These are phyloP conservation scores for Leptoteleia sp. DNA, from an alignment of 1,140 invertebrate genomes.

Conservation along the genomic window DNA sequence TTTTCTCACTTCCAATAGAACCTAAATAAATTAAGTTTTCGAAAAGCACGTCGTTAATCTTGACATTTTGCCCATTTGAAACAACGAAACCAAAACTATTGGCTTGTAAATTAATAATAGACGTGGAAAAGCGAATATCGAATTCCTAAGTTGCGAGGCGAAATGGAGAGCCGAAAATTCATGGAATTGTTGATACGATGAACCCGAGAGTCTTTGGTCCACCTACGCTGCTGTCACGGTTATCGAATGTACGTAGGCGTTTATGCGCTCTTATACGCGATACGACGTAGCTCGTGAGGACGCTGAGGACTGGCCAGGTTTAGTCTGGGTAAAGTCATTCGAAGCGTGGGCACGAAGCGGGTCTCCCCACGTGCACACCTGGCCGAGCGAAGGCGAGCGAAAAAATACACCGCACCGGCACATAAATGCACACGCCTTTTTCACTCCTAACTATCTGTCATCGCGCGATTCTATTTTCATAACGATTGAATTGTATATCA, in stretches of 20 bases:
- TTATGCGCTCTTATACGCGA: slow-evolving; percentile 58
- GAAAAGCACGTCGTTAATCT: no score
- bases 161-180: slow-evolving; percentile 44
- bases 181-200: slow-evolving; percentile 59
- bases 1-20: no score
- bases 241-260: slow-evolving; percentile 58
- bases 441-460: slow-evolving; percentile 47
- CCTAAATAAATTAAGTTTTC: no score
- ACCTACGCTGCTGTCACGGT: slow-evolving; percentile 59
- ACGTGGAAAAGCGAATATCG: not conserved
- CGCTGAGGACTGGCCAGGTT: slow-evolving; percentile 54
- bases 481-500: slow-evolving; percentile 39
- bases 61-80: no score
- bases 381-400: slow-evolving; percentile 65
- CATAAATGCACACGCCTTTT: slow-evolving; percentile 54
- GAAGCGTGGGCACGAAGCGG: slow-evolving; percentile 64
- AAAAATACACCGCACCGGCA: slow-evolving; percentile 60
- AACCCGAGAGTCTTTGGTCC: slow-evolving; percentile 51
- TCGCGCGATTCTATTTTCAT: slow-evolving; percentile 44
- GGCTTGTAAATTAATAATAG: slow-evolving; percentile 23
- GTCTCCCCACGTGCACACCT: slow-evolving; percentile 68
- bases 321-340: slow-evolving; percentile 51
- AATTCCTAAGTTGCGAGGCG: no score
- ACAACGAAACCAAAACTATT: no score
- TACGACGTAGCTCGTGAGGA: slow-evolving; percentile 53